Evolutionary conservation across 2,888 invertebrate genomes (phyloP), one percentile per base, ranked within the genome.

Genomic region (Sesia apiformis): DNA sequence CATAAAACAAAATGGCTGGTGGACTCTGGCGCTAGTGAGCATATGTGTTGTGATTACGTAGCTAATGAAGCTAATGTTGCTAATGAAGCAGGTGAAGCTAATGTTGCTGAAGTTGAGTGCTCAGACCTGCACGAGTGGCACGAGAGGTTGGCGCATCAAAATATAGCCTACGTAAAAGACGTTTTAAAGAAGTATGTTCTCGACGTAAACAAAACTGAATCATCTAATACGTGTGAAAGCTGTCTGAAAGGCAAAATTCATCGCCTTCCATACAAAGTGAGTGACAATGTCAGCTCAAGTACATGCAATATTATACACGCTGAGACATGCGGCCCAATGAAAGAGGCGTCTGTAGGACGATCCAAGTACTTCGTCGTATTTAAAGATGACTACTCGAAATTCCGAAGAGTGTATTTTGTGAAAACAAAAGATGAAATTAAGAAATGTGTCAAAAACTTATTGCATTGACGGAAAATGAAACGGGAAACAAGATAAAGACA

Each of bases 401-500:
- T 41, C 54, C n/a, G n/a, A n/a, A n/a, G n/a, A n/a, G n/a, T n/a
- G n/a, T n/a, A n/a, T n/a, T n/a, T n/a, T n/a, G n/a, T 2, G 61
- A 60, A 3, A n/a, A n/a, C n/a, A n/a, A n/a, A n/a, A n/a, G n/a
- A 49, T 39, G 54, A 61, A 42, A 52, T 56, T 51, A 54, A 51
- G 57, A 42, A 60, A 56, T 53, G 57, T 60, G 56, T n/a, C n/a
- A n/a, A n/a, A n/a, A n/a, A n/a, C n/a, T n/a, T n/a, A n/a, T 69
- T 39, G 53, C 62, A 5, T 53, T 56, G 38, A 60, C 62, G 3
- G 68, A 74, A 59, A 62, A 56, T 51, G 52, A 57, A 53, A 62
- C 63, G 6, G 60, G 57, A 7, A 55, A 57, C 40, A 64, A 55
- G 8, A 53, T 66, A 5, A 58, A 63, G 57, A 41, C 23, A 6